phyloP scores from a whole-genome alignment of 2,888 invertebrate genomes.

The Dichetophora obliterata region DNA sequence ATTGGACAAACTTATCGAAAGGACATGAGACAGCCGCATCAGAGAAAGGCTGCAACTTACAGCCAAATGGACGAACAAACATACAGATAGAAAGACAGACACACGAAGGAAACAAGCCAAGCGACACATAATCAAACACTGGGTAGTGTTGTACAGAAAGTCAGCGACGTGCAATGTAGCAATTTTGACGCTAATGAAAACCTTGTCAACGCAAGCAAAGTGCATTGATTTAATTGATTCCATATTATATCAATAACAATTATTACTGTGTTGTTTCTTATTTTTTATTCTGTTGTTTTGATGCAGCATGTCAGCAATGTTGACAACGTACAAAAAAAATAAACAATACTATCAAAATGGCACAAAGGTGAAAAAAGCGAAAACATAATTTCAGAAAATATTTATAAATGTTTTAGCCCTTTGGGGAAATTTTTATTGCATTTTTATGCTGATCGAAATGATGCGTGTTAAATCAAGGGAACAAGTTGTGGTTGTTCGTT shows the following conservation, averaged over 20 bases:
- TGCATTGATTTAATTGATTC: conserved; percentile 30
- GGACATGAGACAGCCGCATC: conserved; percentile 10
- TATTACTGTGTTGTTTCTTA: conserved; percentile 17
- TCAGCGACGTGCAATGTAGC: neutral
- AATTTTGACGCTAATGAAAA: conserved; percentile 24
- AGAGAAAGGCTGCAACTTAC: conserved; percentile 1
- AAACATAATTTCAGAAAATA: neutral
- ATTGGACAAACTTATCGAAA: conserved; percentile 56
- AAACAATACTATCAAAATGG: neutral
- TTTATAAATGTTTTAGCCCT: neutral
- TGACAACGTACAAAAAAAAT: neutral
- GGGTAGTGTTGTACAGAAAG: neutral
- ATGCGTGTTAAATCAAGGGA: neutral
- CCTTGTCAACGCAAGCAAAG: conserved; percentile 14
- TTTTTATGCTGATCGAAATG: conserved; percentile 32
- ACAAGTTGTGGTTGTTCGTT: too few relatives aligned
- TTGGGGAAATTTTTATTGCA: conserved; percentile 24
- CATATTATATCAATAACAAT: conserved; percentile 36
- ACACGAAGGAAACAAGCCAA: neutral
- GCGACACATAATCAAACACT: neutral
- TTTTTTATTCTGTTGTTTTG: conserved; percentile 5
- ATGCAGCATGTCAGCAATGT: neutral
- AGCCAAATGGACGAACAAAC: neutral
- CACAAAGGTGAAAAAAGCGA: neutral
- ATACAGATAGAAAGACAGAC: neutral